Evolutionary conservation across 2,888 invertebrate species (phyloP).

Genomic region (Clivina fossor): DNA sequence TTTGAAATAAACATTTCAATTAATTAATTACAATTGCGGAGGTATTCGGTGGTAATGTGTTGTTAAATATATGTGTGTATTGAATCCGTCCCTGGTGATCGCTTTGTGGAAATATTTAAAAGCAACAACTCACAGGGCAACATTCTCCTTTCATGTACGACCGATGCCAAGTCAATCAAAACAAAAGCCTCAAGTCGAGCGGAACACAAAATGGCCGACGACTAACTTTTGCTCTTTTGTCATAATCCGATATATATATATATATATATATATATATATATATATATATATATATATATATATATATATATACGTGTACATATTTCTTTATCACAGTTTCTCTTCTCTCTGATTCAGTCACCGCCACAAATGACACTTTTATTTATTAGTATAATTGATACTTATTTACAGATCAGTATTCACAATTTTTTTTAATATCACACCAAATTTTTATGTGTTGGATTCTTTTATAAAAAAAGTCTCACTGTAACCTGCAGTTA

Average conservation of each 20-base stretch:
- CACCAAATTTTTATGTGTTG: too few species aligned
- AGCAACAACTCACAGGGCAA: conserved; percentile 13
- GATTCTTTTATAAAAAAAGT: too few species aligned
- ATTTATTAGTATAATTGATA: conserved; percentile 15
- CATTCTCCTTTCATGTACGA: conserved; percentile 29
- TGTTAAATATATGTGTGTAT: background rate
- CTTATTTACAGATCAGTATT: conserved; percentile 24
- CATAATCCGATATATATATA: conserved; percentile 11
- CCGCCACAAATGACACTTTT: conserved; percentile 19
- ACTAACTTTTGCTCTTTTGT: conserved; percentile 20
- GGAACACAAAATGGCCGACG: conserved; percentile 32
- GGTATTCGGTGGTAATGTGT: too few species aligned
- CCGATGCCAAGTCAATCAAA: conserved; percentile 35
- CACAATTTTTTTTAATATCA: too few species aligned
- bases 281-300: background rate
- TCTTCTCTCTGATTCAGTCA: background rate
- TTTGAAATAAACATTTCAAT: too few species aligned
- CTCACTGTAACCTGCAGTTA: too few species aligned
- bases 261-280: background rate
- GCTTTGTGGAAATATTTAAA: too few species aligned
- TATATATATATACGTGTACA: background rate
- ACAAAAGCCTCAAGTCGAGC: conserved; percentile 30
- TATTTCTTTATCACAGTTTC: background rate
- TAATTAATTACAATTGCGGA: too few species aligned
- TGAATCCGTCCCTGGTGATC: conserved; percentile 4